Percentiles rank a stretch among this genome's conserved stretches.
These are phyloP conservation scores for Caenorhabditis sp. DNA, from an alignment of 2,888 invertebrate species.

Conservation along the genomic window DNA sequence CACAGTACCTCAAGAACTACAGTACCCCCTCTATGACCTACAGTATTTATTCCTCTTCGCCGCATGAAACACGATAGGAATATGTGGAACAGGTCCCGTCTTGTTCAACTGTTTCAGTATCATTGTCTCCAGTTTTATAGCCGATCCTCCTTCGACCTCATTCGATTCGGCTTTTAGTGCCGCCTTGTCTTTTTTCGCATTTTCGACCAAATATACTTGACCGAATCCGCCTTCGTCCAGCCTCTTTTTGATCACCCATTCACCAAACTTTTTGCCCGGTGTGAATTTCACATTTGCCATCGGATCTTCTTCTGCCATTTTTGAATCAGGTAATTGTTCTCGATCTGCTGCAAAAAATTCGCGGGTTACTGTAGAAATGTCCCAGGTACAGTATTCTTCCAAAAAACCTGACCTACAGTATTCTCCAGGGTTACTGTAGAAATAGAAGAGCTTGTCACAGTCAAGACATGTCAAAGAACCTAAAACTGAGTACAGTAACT, in stretches of 20 bases:
- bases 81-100: constrained; percentile 52
- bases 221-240: constrained; percentile 66
- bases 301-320: constrained; percentile 26
- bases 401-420: neutral
- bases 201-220: constrained; percentile 46
- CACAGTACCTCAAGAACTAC: no score
- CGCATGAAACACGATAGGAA: constrained; percentile 52
- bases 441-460: no score
- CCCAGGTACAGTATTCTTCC: no score
- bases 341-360: neutral
- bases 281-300: constrained; percentile 36
- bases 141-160: constrained; percentile 62
- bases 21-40: neutral
- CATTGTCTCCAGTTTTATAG: constrained; percentile 60
- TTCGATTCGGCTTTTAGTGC: constrained; percentile 65
- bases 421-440: neutral
- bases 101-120: constrained; percentile 49
- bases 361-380: no score
- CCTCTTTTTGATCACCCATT: constrained; percentile 51
- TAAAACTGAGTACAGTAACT: no score
- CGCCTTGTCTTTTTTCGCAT: constrained; percentile 30
- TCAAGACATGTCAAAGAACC: no score
- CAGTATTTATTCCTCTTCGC: constrained; percentile 55
- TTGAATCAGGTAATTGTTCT: constrained; percentile 9
- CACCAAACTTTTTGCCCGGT: constrained; percentile 44